A percentile compares a stretch with the other conserved stretches of the same genome.
Conservation (phyloP, 2,113 vertebrate genomes). For the Myrmecophaga tridactyla region DNA sequence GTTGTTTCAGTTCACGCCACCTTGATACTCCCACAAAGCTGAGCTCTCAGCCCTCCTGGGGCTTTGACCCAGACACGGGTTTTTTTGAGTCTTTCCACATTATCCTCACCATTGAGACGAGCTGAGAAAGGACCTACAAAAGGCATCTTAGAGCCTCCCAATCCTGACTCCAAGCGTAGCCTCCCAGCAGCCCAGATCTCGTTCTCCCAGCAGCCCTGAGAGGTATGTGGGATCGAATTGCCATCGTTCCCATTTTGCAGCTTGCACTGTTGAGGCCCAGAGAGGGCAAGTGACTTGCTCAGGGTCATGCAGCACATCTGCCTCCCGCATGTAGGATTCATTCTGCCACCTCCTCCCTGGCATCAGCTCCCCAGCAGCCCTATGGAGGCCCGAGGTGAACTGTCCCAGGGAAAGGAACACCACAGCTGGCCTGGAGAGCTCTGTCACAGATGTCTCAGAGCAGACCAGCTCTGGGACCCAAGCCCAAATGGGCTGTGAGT, state of each 20-base stretch:
- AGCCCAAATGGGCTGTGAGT: background rate
- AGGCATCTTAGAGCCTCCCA: background rate
- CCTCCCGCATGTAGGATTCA: background rate
- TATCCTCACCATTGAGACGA: background rate
- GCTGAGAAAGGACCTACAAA: background rate
- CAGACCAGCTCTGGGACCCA: background rate
- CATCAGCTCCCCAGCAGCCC: background rate
- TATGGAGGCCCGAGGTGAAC: background rate
- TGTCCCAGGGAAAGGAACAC: background rate
- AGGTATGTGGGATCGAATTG: background rate
- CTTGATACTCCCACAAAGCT: background rate
- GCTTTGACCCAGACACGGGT: background rate
- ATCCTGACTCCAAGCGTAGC: too few relatives aligned
- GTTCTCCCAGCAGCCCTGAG: background rate
- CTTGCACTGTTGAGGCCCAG: background rate
- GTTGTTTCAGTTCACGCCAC: background rate
- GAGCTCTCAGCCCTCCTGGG: background rate
- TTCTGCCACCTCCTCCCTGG: background rate
- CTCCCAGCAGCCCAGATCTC: too few relatives aligned
- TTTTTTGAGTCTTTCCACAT: background rate
- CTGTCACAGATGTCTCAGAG: background rate
- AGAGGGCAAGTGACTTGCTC: background rate
- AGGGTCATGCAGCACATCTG: background rate
- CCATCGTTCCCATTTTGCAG: background rate
- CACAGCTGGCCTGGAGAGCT: too few relatives aligned